Evolutionary conservation across 2,797 vertebrate genomes (phyloP).

Genomic region (Ceryle rudis): DNA sequence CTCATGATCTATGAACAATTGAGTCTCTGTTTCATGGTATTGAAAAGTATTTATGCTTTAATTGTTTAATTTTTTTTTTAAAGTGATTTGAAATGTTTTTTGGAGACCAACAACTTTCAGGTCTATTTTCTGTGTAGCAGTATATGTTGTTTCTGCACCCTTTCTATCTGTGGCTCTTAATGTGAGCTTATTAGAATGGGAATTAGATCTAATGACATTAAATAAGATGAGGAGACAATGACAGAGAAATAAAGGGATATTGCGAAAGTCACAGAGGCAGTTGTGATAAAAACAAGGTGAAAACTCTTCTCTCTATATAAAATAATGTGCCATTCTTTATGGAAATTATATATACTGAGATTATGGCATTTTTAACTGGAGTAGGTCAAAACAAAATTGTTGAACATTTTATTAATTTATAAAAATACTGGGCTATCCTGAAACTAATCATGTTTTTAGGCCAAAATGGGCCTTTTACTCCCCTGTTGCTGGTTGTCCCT

Average conservation of each 20-base stretch:
- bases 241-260: neutral
- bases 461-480: neutral
- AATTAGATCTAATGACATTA: neutral
- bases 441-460: neutral
- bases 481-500: neutral
- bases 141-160: neutral
- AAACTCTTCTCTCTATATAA: neutral
- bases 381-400: neutral
- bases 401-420: neutral
- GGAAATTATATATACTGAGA: neutral
- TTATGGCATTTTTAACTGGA: neutral
- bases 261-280: neutral
- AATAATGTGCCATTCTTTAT: neutral
- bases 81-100: neutral
- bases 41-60: neutral
- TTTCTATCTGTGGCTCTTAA: neutral
- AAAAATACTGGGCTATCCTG: neutral
- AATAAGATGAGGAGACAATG: neutral
- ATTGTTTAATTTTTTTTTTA: neutral
- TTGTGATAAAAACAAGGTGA: neutral
- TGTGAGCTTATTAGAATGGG: neutral
- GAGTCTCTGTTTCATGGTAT: neutral
- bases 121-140: neutral
- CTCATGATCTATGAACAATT: neutral
- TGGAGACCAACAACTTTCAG: neutral